A percentile compares a stretch with the other conserved stretches of the same genome.
Evolutionary conservation across 2,113 vertebrate species (phyloP).

Genomic region (Burhinus bistriatus): DNA sequence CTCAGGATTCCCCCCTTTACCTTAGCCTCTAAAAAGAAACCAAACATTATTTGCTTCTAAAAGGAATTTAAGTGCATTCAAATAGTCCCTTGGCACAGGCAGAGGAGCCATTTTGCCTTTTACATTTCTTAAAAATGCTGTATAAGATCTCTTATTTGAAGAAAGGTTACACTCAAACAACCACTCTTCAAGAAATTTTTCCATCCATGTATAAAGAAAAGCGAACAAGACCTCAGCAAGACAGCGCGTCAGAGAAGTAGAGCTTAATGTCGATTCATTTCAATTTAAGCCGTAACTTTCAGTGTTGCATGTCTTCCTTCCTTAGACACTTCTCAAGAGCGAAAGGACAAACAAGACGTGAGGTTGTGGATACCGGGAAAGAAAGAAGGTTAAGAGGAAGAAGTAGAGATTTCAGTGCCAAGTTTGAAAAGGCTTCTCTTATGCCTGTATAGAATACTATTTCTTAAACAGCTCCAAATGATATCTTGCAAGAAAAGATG

Average conservation of each 20-base stretch:
- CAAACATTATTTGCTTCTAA: not conserved
- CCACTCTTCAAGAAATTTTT: not conserved
- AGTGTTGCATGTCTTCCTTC: not conserved
- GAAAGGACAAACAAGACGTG: not conserved
- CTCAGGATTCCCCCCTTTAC: not conserved
- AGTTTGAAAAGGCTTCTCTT: not conserved
- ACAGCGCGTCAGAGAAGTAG: not conserved
- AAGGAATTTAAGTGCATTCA: not conserved
- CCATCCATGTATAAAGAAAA: not conserved
- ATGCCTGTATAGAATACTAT: not conserved
- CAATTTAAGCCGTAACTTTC: not conserved
- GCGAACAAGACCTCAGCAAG: not conserved
- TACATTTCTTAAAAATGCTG: not conserved
- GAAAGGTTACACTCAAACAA: not conserved
- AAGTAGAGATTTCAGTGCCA: not conserved
- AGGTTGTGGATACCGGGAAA: not conserved
- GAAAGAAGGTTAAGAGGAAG: not conserved
- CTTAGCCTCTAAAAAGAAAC: not conserved
- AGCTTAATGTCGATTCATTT: fast-evolving
- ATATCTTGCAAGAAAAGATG: not conserved
- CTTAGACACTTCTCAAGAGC: not conserved
- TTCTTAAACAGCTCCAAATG: not conserved
- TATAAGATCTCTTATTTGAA: not conserved
- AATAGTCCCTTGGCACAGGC: not conserved
- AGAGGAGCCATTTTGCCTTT: not conserved